Percentiles rank a stretch among this genome's conserved stretches.
phyloP scores from a whole-genome alignment of 2,797 vertebrate species.

The Cyprinodon diabolis region DNA sequence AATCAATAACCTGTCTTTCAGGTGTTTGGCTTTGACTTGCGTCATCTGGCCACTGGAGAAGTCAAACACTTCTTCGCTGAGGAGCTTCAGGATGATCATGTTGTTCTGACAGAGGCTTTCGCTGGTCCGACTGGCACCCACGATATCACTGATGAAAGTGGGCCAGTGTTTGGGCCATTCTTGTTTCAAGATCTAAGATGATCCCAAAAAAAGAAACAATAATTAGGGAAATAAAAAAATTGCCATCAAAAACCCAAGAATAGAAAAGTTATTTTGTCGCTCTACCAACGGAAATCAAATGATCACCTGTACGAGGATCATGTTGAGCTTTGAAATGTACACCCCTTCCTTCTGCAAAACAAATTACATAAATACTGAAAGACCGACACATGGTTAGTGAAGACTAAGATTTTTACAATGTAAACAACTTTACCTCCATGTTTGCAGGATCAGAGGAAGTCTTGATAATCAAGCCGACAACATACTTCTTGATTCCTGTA shows the following conservation, averaged over 20 bases:
- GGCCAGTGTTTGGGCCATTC: conserved; percentile 99
- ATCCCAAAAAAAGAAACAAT: background rate
- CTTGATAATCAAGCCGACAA: conserved; percentile 97
- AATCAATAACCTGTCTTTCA: conserved; percentile 92
- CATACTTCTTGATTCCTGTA: conserved; percentile 97
- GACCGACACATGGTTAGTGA: background rate
- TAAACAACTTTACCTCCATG: conserved; percentile 84
- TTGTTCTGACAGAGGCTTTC: conserved; percentile 99
- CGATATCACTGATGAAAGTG: conserved; percentile 98
- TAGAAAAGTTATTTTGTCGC: background rate
- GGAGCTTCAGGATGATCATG: conserved; percentile 97
- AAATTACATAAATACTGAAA: background rate
- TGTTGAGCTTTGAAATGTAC: conserved; percentile 97
- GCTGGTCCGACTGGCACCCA: conserved; percentile 96
- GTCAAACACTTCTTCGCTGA: conserved; percentile 99
- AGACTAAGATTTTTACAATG: rapidly evolving
- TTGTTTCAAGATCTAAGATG: conserved; percentile 93
- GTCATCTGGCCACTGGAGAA: conserved; percentile 99
- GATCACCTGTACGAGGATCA: conserved; percentile 98
- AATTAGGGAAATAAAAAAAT: background rate
- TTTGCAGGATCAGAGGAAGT: conserved; percentile 93
- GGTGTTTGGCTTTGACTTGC: conserved; percentile 98
- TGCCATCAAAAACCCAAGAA: background rate
- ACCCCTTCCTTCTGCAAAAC: conserved; percentile 92
- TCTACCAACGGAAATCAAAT: background rate